Base-by-base conservation (phyloP, 2,113 vertebrate species). In the Poecile atricapillus region DNA sequence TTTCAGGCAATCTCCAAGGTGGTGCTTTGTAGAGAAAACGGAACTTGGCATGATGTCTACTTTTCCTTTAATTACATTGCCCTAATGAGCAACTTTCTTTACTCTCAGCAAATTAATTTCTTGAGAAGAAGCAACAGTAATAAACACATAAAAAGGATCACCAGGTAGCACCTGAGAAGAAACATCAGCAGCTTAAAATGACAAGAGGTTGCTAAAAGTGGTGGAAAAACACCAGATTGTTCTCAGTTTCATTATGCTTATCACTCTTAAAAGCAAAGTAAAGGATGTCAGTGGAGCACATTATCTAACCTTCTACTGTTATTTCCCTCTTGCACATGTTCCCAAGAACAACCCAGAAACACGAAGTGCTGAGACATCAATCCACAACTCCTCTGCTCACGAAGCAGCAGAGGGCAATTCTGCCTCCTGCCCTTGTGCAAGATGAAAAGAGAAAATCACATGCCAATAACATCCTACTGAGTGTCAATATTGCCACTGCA, bases 61-160 rank as follows among this genome's bases (percentile, higher is more conserved):
- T 97, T 97, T 94, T 91, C 64, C 86, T 95, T 97, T 98, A 97
- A 98, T 98, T 97, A 97, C 82, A 95, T 95, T 96, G 91, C 95
- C 80, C 84, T 94, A 97, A 97, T 92, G 92, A 98, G 94, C 84
- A 93, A 93, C 85, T 95, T 97, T 76, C 95, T 65, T 84, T 92
- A 91, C 78, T 90, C 74, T 80, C 89, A 95, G 92, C 75, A 96
- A 96, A 97, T 91, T 93, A 81, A 87, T 90, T 97, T 94, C 91
- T 95, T 96, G 83, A 96, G 92, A 94, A 95, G 68, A 67, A 94
- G 80, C 65, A 93, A 91, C 64, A 82, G 82, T 86, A 98, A 97
- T 95, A 96, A 94, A 93, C 44, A 70, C 14, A 10, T 62, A 71
- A 68, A 94, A 93, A 91, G 81, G 47, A 80, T 82, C 85, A 81